Conservation (phyloP, 2,113 vertebrate genomes). For the Sinocyclocheilus grahami region DNA sequence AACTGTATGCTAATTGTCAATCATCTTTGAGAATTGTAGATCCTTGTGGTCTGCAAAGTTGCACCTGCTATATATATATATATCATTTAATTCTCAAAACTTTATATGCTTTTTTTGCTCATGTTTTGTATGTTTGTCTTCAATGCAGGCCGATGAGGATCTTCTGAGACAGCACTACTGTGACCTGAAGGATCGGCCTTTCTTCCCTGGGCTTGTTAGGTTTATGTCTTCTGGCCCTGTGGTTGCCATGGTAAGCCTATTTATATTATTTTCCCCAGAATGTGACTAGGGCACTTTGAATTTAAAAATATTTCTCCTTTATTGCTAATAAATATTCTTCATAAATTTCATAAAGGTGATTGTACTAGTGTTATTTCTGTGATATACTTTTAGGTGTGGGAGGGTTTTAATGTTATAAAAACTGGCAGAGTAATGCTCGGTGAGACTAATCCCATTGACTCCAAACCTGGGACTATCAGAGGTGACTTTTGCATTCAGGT, state of each 20-base stretch:
- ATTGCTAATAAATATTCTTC: neutral
- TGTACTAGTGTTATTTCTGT: neutral
- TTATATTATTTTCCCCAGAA: neutral
- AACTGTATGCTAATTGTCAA: too few species aligned
- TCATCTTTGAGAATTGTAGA: too few species aligned
- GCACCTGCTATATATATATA: too few species aligned
- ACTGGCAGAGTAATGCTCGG: conserved; percentile 92
- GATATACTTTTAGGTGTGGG: conserved; percentile 83
- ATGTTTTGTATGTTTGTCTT: conserved; percentile 7
- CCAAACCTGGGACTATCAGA: conserved; percentile 93
- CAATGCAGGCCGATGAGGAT: conserved; percentile 81
- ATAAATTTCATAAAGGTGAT: neutral
- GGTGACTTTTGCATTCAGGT: conserved; percentile 94
- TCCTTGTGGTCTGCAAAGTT: too few species aligned
- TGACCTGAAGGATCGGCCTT: conserved; percentile 77
- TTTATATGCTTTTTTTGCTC: neutral
- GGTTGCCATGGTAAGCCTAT: conserved; percentile 85
- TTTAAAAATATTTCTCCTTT: neutral
- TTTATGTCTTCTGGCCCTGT: conserved; percentile 91
- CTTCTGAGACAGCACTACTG: conserved; percentile 73
- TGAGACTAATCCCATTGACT: conserved; percentile 90
- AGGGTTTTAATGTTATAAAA: conserved; percentile 89
- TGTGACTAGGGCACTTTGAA: neutral
- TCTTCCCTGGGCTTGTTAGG: conserved; percentile 83
- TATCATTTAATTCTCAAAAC: neutral